Conservation (phyloP, 1,140 invertebrate genomes). For the Cyrtorhinus lividipennis region DNA sequence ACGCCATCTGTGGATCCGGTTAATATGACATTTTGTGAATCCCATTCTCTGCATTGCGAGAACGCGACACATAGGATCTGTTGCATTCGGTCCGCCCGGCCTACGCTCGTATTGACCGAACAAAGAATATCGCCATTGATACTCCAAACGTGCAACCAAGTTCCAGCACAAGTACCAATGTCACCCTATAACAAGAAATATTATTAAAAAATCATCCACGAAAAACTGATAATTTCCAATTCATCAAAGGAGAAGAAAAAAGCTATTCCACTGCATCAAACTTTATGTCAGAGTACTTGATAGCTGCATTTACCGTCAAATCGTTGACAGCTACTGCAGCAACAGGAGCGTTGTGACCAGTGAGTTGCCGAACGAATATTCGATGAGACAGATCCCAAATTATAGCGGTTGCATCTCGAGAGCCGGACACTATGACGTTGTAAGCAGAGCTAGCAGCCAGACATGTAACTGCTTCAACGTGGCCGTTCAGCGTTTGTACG, state of each 20-base stretch:
- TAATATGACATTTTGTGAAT: slow-evolving; percentile 89
- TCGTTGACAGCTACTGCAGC: slow-evolving; percentile 96
- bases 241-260: no score
- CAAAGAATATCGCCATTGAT: slow-evolving; percentile 90
- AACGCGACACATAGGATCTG: slow-evolving; percentile 82
- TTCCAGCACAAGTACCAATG: slow-evolving; percentile 92
- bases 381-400: slow-evolving; percentile 93
- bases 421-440: slow-evolving; percentile 86
- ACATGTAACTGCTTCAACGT: slow-evolving; percentile 90
- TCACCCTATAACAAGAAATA: slow-evolving; percentile 85
- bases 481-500: slow-evolving; percentile 80
- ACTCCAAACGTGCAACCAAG: slow-evolving; percentile 91
- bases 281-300: no score
- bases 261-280: no score
- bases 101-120: slow-evolving; percentile 76
- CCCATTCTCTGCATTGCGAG: slow-evolving; percentile 93
- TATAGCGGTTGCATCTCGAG: slow-evolving; percentile 83
- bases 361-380: slow-evolving; percentile 80
- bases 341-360: slow-evolving; percentile 62
- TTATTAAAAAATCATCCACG: no score
- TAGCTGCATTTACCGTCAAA: slow-evolving; percentile 69
- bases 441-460: slow-evolving; percentile 78
- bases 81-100: slow-evolving; percentile 63
- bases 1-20: slow-evolving; percentile 95
- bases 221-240: no score